phyloP scores from a whole-genome alignment of 1,140 invertebrate species.

The Probaryconus sp. region DNA sequence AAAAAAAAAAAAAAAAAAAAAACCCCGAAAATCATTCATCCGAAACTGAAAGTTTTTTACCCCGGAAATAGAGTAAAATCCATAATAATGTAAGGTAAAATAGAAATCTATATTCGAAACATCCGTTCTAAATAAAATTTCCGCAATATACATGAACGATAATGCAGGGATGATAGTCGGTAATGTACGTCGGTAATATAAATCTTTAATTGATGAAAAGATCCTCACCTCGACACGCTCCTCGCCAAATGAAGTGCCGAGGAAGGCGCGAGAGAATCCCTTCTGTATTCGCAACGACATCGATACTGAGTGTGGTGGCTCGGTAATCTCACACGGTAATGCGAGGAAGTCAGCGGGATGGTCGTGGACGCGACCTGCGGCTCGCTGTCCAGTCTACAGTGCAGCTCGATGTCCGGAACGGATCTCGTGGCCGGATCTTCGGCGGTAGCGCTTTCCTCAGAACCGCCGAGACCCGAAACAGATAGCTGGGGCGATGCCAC shows the following conservation, averaged over 20 bases:
- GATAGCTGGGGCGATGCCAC: conserved; percentile 86
- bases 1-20: too few relatives aligned
- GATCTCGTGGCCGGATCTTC: conserved; percentile 86
- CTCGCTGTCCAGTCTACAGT: conserved; percentile 82
- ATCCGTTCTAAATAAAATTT: too few relatives aligned
- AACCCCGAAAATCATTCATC: too few relatives aligned
- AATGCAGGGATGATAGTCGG: too few relatives aligned
- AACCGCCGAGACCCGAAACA: conserved; percentile 84
- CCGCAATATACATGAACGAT: too few relatives aligned
- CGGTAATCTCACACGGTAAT: conserved; percentile 68
- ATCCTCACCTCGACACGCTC: conserved; percentile 82
- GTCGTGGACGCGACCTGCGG: conserved; percentile 71
- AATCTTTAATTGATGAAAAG: too few relatives aligned
- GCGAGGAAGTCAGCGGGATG: conserved; percentile 52
- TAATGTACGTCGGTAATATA: too few relatives aligned
- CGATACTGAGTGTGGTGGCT: conserved; percentile 69
- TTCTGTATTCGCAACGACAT: conserved; percentile 83
- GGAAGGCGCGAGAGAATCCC: conserved; percentile 86
- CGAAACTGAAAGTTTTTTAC: too few relatives aligned
- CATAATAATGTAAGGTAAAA: too few relatives aligned
- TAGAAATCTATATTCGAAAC: too few relatives aligned
- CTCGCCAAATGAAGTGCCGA: conserved; percentile 85
- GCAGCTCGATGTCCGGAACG: conserved; percentile 92
- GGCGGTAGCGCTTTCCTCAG: conserved; percentile 85
- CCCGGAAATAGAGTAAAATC: too few relatives aligned